A percentile compares a stretch with the other conserved stretches of the same genome.
Evolutionary conservation across 2,113 vertebrate species (phyloP).

Genomic region (Cranoglanis bouderius): DNA sequence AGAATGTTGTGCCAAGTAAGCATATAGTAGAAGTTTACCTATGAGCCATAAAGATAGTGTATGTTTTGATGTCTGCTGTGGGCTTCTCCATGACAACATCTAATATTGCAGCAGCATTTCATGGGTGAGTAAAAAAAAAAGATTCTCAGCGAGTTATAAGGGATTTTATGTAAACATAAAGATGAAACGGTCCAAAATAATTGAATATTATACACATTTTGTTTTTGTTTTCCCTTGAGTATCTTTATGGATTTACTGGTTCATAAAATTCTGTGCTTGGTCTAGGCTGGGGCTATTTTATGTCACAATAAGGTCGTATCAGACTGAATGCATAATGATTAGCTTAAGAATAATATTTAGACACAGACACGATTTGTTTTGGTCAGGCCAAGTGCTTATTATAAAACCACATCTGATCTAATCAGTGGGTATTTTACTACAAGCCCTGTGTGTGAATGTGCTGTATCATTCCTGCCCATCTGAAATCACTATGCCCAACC

Average conservation of each 20-base stretch:
- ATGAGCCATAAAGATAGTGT: neutral
- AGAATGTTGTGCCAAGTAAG: conserved; percentile 23
- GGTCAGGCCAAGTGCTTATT: neutral
- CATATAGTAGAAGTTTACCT: conserved; percentile 15
- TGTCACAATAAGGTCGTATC: neutral
- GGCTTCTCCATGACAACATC: conserved; percentile 5
- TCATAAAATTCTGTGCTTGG: neutral
- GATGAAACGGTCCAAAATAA: neutral
- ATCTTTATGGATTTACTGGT: neutral
- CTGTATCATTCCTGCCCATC: neutral
- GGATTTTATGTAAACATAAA: conserved; percentile 3
- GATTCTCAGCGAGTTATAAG: neutral
- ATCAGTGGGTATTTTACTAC: conserved; percentile 10
- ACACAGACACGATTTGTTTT: neutral
- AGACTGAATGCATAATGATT: neutral
- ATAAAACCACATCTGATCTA: neutral
- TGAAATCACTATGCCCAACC: neutral
- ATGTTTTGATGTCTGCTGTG: neutral
- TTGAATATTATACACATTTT: neutral
- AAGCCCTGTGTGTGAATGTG: neutral
- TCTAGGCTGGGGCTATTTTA: neutral
- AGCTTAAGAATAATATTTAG: neutral
- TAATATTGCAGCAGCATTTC: conserved; percentile 11
- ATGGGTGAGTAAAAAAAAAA: conserved; percentile 22
- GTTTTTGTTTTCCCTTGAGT: neutral